Conservation (phyloP, 2,888 invertebrate species). For the Teinopalpus imperialis region DNA sequence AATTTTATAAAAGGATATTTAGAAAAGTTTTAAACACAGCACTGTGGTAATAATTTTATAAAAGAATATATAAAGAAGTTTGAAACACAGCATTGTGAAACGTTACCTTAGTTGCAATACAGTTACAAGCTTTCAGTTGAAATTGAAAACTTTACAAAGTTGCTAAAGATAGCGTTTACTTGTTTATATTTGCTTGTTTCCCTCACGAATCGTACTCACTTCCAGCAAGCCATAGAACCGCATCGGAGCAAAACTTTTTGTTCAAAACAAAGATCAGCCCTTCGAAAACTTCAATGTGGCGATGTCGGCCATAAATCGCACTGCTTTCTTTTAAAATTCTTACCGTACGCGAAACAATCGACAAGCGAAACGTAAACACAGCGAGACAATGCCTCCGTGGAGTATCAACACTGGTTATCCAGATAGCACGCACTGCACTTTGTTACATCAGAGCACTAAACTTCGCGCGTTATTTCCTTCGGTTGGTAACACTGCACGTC, state of each 20-base stretch:
- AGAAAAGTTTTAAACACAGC: too few relatives aligned
- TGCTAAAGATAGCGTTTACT: too few relatives aligned
- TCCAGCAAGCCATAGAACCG: constrained; percentile 1
- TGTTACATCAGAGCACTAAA: constrained; percentile 50
- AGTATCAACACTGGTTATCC: constrained; percentile 22
- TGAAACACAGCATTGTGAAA: too few relatives aligned
- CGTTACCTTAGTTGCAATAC: too few relatives aligned
- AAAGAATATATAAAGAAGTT: too few relatives aligned
- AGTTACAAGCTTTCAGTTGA: too few relatives aligned
- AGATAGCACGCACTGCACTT: constrained; percentile 24
- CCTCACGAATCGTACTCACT: neutral
- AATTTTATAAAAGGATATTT: too few relatives aligned
- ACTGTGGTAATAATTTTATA: too few relatives aligned
- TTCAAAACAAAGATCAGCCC: constrained; percentile 20
- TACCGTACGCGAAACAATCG: constrained; percentile 39
- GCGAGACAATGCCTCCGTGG: constrained; percentile 43
- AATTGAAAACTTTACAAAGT: too few relatives aligned
- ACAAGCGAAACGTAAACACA: constrained; percentile 54
- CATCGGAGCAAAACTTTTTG: constrained; percentile 15
- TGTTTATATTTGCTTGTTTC: too few relatives aligned
- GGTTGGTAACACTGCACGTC: neutral
- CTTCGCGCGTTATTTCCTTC: constrained; percentile 36
- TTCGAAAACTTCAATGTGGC: neutral
- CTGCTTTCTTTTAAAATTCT: constrained; percentile 20
- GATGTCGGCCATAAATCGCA: constrained; percentile 14